A percentile compares a stretch with the other conserved stretches of the same genome.
Evolutionary conservation across 2,113 vertebrate species (phyloP).

Genomic region (Carettochelys insculpta): DNA sequence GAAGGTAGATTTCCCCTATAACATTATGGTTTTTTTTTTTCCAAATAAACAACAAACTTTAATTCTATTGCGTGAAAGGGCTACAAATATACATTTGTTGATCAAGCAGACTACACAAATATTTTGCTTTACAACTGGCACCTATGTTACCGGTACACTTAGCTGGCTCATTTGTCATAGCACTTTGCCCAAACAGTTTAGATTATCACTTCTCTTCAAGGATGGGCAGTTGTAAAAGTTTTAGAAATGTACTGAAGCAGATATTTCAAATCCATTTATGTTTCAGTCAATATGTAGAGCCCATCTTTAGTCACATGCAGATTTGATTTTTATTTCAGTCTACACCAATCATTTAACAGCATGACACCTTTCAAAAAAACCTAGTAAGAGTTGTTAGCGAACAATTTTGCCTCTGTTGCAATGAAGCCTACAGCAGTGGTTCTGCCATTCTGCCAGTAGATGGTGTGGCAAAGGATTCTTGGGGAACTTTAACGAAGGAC

Average conservation of each 20-base stretch:
- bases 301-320: slow-evolving; percentile 60
- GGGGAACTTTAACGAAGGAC: slow-evolving; percentile 59
- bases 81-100: slow-evolving; percentile 83
- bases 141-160: slow-evolving; percentile 68
- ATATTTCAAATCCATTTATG: slow-evolving; percentile 45
- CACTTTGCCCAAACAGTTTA: slow-evolving; percentile 64
- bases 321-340: slow-evolving; percentile 39
- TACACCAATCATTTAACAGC: slow-evolving; percentile 49
- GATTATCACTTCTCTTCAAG: slow-evolving; percentile 50
- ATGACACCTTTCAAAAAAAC: slow-evolving; percentile 37
- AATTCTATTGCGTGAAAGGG: slow-evolving; percentile 80
- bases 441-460: slow-evolving; percentile 74
- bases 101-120: slow-evolving; percentile 81
- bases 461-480: slow-evolving; percentile 68
- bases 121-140: slow-evolving; percentile 81
- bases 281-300: slow-evolving; percentile 29
- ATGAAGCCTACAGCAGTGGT: slow-evolving; percentile 43
- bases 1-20: slow-evolving; percentile 78
- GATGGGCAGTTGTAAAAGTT: slow-evolving; percentile 43
- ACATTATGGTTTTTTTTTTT: slow-evolving; percentile 66
- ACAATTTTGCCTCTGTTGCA: slow-evolving; percentile 37
- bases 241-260: not conserved
- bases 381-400: slow-evolving; percentile 43
- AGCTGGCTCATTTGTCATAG: slow-evolving; percentile 70
- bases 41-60: slow-evolving; percentile 79